Base-by-base conservation (phyloP, 1,140 invertebrate genomes). In the Apis dorsata region DNA sequence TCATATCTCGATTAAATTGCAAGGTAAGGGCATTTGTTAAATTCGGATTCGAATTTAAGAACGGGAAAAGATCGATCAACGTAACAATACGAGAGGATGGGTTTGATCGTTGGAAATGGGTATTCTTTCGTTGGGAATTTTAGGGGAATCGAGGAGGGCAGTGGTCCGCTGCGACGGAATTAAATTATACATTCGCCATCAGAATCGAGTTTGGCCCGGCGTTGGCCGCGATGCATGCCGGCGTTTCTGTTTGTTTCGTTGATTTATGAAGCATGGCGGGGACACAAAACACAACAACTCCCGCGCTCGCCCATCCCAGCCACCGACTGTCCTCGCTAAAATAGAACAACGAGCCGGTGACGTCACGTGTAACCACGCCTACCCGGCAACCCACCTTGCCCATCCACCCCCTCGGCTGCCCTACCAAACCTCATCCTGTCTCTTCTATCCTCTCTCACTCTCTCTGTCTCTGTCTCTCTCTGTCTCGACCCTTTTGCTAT, bases 201-300 rank as follows among this genome's bases (percentile, higher is more conserved):
- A 85, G 82, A 88, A 90, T 86, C 87, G 89, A 90, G 90, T 90
- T 90, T 90, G 71, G 79, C 79, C 59, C 81, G 79, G 82, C 83
- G 84, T 83, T 82, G 74, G 83, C 70, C 81, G 89, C 90, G 90
- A 91, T 87, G 88, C 90, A 89, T 89, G 90, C 89, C 90, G 89
- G 84, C 89, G 86, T 92, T 92, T 86, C 89, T 92, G 91, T 93
- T 93, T 92, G 92, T 92, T 92, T 92, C 91, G 90, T 91, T 93
- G 92, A 93, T 93, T 93, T 93, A 93, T 93, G 92, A 93, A 92
- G 90, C 92, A 90, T 92, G 91, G 88, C 90, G 85, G 88, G 88
- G 90, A 93, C 92, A 90, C 90, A 91, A 92, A 92, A 92, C 90
- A 92, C 91, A 91, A 91, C 90, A 88, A 89, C 85, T 85, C 80